A percentile compares a stretch with the other conserved stretches of the same genome.
Evolutionary conservation across 2,888 invertebrate species (phyloP).

Genomic region (Girardia tigrina): DNA sequence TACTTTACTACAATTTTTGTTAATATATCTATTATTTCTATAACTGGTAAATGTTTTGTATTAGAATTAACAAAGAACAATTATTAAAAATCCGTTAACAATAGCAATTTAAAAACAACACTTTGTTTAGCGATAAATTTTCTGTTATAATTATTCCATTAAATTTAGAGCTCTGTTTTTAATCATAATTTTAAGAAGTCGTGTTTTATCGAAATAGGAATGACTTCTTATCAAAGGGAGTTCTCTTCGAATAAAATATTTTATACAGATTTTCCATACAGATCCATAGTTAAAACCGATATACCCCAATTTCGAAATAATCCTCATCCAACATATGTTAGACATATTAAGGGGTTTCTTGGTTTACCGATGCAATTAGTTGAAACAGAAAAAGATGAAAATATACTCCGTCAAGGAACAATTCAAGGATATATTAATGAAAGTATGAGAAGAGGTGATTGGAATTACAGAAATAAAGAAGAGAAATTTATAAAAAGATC

Average conservation of each 20-base stretch:
- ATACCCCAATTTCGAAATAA: background rate
- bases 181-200: no score
- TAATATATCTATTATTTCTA: no score
- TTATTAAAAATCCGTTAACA: background rate
- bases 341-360: background rate
- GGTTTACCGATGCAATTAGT: background rate
- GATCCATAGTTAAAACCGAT: background rate
- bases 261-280: background rate
- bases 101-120: background rate
- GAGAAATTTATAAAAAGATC: background rate
- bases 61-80: background rate
- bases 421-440: background rate
- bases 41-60: no score
- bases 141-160: background rate
- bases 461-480: background rate
- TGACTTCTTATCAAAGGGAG: background rate
- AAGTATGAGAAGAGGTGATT: background rate
- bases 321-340: background rate
- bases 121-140: background rate
- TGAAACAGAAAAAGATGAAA: background rate
- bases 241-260: background rate
- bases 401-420: background rate
- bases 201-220: no score
- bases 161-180: no score
- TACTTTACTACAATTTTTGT: no score